A percentile compares a stretch with the other conserved stretches of the same genome.
Evolutionary conservation across 1,140 invertebrate species (phyloP).

Genomic region (Drosophila leontia): DNA sequence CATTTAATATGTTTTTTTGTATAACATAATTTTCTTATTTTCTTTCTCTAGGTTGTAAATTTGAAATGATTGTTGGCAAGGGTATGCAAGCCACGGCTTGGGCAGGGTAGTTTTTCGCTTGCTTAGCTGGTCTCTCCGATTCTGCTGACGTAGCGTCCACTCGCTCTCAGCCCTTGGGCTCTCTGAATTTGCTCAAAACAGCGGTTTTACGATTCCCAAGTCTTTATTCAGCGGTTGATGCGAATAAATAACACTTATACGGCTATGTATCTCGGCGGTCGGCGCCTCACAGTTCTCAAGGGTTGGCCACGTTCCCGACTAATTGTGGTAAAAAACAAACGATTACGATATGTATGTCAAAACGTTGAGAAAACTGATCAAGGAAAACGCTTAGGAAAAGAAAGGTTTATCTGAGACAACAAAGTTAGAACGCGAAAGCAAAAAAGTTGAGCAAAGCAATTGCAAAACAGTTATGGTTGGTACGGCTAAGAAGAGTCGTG

Average conservation of each 20-base stretch:
- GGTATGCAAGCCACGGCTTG: neutral
- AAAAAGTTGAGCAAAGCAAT: neutral
- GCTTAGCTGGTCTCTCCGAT: neutral
- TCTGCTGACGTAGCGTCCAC: neutral
- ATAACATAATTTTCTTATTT: too few relatives aligned
- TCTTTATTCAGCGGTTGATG: neutral
- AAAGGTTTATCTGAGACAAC: conserved; percentile 6
- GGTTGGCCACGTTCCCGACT: conserved; percentile 35
- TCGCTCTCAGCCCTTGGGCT: neutral
- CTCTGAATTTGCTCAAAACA: neutral
- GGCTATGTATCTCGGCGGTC: neutral
- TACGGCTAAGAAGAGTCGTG: too few relatives aligned
- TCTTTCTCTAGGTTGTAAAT: too few relatives aligned
- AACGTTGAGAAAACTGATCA: neutral
- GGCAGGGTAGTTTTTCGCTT: neutral
- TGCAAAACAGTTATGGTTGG: neutral
- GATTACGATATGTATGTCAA: neutral
- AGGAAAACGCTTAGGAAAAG: neutral
- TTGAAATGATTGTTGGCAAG: neutral
- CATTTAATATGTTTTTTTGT: neutral
- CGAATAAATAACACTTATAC: conserved; percentile 7
- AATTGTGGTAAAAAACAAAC: conserved; percentile 24
- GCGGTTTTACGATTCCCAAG: conserved; percentile 25
- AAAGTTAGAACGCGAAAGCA: neutral
- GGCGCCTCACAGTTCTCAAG: conserved; percentile 41